Base-by-base conservation (phyloP, 2,113 vertebrate species). In the Cyprinodon variegatus region DNA sequence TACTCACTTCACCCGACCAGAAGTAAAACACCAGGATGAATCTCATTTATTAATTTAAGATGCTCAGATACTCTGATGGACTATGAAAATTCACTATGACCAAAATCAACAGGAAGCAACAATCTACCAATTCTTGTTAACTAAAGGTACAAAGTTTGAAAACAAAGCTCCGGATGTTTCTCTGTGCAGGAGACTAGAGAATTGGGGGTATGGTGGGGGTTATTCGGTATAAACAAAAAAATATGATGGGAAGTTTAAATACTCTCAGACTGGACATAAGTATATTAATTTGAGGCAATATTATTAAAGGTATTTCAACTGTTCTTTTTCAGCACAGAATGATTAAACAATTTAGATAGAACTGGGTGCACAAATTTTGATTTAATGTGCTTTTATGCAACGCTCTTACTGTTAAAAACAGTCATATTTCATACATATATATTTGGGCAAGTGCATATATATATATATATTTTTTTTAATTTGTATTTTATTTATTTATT, bases 21-120 rank as follows among this genome's bases (percentile, higher is more conserved):
- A 87, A 85, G 71, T 88, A 74, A 79, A 83, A 84, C 66, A 67
- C 71, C 40, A 46, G 82, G 80, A 91, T 90, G 88, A 91, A 90
- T 68, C 85, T 77, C 66, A 76, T 74, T 39, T 67, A 38, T 78
- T 77, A 68, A 76, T 65, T 76, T 75, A 65, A 39, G 71, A 72
- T 75, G 71, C 76, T 82, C 81, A 74, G 71, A 59, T 68, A 38
- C 46, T 57, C n/a, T 70, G 20, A 43, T 40, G 41, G 17, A 60
- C 39, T 22, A n/a, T 12, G 41, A 53, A 50, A 53, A 20, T 15
- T n/a, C n/a, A 57, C 50, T 9, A 20, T n/a, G 20, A 20, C 20
- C n/a, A 57, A 57, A 57, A n/a, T n/a, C 8, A 4, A 57, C 50
- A 20, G 50, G 17, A 53, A 53, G n/a, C 20, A n/a, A 57, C 17